Evolutionary conservation across 1,140 invertebrate species (phyloP).

Genomic region (Camponotus pennsylvanicus): DNA sequence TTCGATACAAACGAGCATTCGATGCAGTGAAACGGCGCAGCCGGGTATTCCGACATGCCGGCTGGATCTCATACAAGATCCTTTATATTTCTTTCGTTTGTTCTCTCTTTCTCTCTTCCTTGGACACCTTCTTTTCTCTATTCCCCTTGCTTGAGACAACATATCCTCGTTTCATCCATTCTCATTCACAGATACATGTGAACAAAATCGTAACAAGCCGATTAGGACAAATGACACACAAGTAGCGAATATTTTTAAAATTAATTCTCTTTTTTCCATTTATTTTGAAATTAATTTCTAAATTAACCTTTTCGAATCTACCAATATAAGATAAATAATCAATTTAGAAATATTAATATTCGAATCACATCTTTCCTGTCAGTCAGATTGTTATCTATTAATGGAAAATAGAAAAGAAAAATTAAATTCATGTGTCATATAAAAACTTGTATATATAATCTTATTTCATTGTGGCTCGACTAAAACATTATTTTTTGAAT

Average conservation of each 20-base stretch:
- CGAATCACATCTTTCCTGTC: background rate
- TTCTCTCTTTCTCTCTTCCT: background rate
- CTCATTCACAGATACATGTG: background rate
- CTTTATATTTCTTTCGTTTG: conserved; percentile 42
- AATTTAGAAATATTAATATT: background rate
- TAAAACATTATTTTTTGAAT: background rate
- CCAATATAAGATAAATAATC: background rate
- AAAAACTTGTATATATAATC: too few species aligned
- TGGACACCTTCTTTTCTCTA: background rate
- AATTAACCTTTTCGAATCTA: background rate
- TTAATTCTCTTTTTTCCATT: background rate
- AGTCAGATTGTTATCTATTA: background rate
- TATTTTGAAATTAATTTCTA: background rate
- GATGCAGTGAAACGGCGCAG: conserved; percentile 8
- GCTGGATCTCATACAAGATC: conserved; percentile 18
- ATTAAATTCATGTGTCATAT: too few species aligned
- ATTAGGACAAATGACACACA: background rate
- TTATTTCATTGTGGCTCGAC: too few species aligned
- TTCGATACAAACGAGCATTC: conserved; percentile 35
- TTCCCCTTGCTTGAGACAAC: background rate
- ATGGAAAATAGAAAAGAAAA: too few species aligned
- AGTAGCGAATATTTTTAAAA: conserved; percentile 2
- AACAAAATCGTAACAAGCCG: background rate
- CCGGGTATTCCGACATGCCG: conserved; percentile 29
- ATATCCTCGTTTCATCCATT: conserved; percentile 29